Evolutionary conservation across 2,113 vertebrate species (phyloP).

Genomic region (Sula dactylatra): DNA sequence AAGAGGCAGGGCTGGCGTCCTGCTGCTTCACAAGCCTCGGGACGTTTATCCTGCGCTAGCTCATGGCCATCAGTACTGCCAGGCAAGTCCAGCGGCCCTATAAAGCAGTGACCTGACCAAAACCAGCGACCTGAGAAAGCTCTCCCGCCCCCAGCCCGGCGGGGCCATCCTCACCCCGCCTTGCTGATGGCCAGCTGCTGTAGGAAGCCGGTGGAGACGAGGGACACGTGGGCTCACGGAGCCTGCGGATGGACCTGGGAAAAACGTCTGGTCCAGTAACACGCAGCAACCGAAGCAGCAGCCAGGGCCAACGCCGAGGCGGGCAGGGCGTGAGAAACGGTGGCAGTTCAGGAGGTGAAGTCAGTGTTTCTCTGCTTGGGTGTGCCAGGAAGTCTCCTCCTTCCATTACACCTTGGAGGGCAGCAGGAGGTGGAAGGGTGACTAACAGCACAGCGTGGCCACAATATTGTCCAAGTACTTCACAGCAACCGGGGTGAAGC

Average conservation of each 20-base stretch:
- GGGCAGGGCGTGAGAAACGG: neutral
- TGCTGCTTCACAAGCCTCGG: neutral
- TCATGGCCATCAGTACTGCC: rapidly evolving
- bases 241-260: rapidly evolving
- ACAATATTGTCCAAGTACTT: rapidly evolving
- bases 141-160: neutral
- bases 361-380: neutral
- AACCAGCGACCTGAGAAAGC: neutral
- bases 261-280: neutral
- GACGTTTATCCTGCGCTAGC: neutral
- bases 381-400: neutral
- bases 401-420: too few species aligned
- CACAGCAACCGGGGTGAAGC: neutral
- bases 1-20: neutral
- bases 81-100: neutral
- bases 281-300: neutral
- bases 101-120: neutral
- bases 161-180: neutral
- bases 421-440: too few species aligned
- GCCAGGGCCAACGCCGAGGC: rapidly evolving
- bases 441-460: rapidly evolving
- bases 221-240: rapidly evolving
- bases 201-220: rapidly evolving
- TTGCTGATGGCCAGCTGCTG: neutral
- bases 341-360: neutral